Percentiles rank a stretch among this genome's conserved stretches.
Conservation (phyloP, 2,113 vertebrate species). For the Verasper variegatus region DNA sequence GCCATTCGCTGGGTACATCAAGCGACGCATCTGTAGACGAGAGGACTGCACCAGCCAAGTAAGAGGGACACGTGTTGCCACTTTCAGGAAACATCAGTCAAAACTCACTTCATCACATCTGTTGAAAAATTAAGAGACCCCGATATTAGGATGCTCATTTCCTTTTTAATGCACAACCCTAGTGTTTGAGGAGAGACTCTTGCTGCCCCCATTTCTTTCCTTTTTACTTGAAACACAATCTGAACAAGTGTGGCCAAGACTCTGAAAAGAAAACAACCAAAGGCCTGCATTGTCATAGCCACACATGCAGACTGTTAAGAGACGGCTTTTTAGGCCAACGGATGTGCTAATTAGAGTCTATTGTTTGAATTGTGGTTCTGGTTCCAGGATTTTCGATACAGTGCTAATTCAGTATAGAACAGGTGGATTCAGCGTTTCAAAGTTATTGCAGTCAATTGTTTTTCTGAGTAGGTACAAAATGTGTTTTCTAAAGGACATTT, state of each 20-base stretch:
- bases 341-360: conserved; percentile 25
- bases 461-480: neutral
- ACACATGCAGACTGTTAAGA: conserved; percentile 13
- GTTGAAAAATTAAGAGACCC: conserved; percentile 81
- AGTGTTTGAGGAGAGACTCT: conserved; percentile 61
- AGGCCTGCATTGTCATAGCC: conserved; percentile 35
- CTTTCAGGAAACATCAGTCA: conserved; percentile 86
- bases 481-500: neutral
- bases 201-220: conserved; percentile 34
- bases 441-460: neutral
- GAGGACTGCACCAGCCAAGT: conserved; percentile 74
- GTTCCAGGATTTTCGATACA: conserved; percentile 15
- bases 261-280: conserved; percentile 48
- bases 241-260: conserved; percentile 60
- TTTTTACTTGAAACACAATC: conserved; percentile 50
- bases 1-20: conserved; percentile 83
- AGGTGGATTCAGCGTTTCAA: conserved; percentile 3
- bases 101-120: conserved; percentile 83
- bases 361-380: conserved; percentile 1
- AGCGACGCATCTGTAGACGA: conserved; percentile 85
- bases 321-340: conserved; percentile 32
- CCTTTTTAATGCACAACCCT: conserved; percentile 73
- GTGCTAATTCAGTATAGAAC: conserved; percentile 14
- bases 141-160: conserved; percentile 80
- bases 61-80: conserved; percentile 86